Evolutionary conservation across 2,113 vertebrate genomes (phyloP).

Genomic region (Chloropsis hardwickii): DNA sequence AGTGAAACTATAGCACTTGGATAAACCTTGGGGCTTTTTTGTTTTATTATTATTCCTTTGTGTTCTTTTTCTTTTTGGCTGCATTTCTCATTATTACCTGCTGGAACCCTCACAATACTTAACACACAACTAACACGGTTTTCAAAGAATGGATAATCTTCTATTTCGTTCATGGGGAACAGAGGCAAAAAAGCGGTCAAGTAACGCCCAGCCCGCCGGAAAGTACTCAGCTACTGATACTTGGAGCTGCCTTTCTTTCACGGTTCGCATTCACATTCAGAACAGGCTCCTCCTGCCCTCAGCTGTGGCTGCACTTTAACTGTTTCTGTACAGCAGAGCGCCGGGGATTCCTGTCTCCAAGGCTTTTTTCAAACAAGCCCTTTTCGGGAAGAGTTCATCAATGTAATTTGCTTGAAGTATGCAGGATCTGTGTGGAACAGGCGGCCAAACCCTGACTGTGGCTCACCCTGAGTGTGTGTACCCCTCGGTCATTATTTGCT

Average conservation of each 20-base stretch:
- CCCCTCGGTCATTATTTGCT: background rate
- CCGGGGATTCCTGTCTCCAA: background rate
- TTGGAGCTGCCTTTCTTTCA: background rate
- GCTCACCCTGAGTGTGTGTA: background rate
- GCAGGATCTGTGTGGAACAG: background rate
- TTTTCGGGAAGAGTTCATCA: background rate
- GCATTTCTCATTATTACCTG: background rate
- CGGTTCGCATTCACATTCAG: background rate
- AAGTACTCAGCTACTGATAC: background rate
- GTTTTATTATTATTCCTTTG: background rate
- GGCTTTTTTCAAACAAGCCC: background rate
- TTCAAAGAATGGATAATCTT: background rate
- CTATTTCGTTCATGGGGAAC: background rate
- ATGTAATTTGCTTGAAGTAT: background rate
- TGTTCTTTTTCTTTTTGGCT: background rate
- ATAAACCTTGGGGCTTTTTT: background rate
- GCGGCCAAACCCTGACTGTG: background rate
- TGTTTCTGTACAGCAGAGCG: background rate
- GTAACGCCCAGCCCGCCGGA: fast-evolving
- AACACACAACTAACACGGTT: background rate
- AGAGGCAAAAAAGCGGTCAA: background rate
- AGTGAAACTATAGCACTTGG: background rate
- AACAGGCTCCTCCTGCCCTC: background rate
- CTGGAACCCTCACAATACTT: background rate
- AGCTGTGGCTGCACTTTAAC: background rate